Evolutionary conservation across 2,797 vertebrate genomes (phyloP).

Genomic region (Cossypha niveicapilla): DNA sequence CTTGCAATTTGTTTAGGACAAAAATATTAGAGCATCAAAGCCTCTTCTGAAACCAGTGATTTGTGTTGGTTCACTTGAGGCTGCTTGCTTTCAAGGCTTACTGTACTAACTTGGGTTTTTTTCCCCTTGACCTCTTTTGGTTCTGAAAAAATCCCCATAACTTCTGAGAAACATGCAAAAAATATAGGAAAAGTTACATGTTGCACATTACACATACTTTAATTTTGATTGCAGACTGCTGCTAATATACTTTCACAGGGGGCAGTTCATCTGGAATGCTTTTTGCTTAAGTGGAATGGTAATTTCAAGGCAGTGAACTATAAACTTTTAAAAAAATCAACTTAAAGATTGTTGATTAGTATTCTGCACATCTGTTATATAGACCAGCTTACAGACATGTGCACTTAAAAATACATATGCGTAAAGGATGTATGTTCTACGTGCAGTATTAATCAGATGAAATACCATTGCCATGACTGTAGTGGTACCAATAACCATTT

Average conservation of each 20-base stretch:
- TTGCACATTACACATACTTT: background rate
- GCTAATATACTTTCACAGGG: background rate
- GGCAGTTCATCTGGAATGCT: background rate
- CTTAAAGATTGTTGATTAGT: background rate
- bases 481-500: background rate
- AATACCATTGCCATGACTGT: rapidly evolving
- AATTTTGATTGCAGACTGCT: background rate
- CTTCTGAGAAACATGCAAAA: background rate
- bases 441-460: background rate
- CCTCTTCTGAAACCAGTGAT: background rate
- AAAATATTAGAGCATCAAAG: background rate
- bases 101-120: background rate
- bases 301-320: background rate
- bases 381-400: background rate
- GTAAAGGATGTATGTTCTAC: background rate
- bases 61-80: background rate
- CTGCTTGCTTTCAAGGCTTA: background rate
- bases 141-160: background rate
- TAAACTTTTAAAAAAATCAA: background rate
- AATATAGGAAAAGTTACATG: background rate
- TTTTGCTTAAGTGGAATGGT: background rate
- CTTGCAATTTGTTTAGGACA: background rate
- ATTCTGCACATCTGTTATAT: background rate
- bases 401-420: background rate
- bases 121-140: background rate